Evolutionary conservation across 2,113 vertebrate species (phyloP).

Genomic region (Elachura formosa): DNA sequence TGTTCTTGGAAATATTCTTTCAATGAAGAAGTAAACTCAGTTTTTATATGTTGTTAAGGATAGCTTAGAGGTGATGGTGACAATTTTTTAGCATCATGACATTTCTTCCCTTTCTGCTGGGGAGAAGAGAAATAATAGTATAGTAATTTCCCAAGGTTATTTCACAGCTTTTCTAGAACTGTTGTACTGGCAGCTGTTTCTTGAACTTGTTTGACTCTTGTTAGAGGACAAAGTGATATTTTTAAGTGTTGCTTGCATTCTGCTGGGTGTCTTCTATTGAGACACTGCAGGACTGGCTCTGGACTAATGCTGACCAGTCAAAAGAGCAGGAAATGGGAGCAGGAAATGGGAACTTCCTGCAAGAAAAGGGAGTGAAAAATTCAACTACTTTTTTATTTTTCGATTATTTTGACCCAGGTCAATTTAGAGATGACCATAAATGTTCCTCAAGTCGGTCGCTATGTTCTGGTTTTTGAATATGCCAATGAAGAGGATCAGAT

Average conservation of each 20-base stretch:
- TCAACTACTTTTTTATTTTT: background rate
- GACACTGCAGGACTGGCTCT: background rate
- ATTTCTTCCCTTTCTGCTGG: background rate
- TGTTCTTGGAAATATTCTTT: background rate
- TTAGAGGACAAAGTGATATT: background rate
- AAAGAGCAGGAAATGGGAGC: background rate
- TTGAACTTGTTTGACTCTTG: background rate
- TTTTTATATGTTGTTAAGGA: background rate
- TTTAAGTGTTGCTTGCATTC: background rate
- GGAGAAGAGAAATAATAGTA: background rate
- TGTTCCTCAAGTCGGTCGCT: slow-evolving; percentile 74
- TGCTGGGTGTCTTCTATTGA: background rate
- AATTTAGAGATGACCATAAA: slow-evolving; percentile 76
- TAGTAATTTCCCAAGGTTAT: background rate
- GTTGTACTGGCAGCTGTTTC: background rate
- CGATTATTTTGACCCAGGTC: slow-evolving; percentile 64
- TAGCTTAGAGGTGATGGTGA: background rate
- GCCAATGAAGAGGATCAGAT: slow-evolving; percentile 69
- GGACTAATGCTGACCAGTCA: background rate
- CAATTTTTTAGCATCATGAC: background rate
- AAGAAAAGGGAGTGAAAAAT: background rate
- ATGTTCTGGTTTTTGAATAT: slow-evolving; percentile 85
- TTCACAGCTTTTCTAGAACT: background rate
- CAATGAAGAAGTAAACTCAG: background rate
- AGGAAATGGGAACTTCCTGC: background rate